Evolutionary conservation across 2,113 vertebrate species (phyloP), one percentile per base, ranked within the genome.

Genomic region (Zeus faber): DNA sequence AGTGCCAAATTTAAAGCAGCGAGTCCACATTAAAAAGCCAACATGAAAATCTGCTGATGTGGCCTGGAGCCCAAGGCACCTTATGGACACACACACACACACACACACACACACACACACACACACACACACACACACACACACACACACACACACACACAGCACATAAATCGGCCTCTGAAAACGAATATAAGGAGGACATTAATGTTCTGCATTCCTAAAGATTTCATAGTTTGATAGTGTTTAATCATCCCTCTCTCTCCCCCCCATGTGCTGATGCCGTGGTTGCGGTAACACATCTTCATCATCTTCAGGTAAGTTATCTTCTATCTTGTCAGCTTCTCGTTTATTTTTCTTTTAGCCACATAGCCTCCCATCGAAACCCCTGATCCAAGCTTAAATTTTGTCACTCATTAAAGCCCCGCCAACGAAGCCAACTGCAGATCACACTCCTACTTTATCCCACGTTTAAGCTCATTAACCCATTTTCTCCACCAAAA

Each of bases 281-380:
- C 40, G 7, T 26, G 43, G n/a, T 33, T 39, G 1, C 47, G 10
- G 17, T 50, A 48, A n/a, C n/a, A n/a, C n/a, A n/a, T n/a, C n/a
- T n/a, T n/a, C n/a, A n/a, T n/a, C 41, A 21, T 50, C 24, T 74
- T 43, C 62, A 85, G 82, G 80, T 80, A 76, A 82, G 77, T 79
- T 49, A 0, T 1, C 21, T 0, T 40, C 53, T 65, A 61, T 49
- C 21, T 52, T 23, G 43, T n/a, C n/a, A n/a, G n/a, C n/a, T n/a
- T n/a, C n/a, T n/a, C n/a, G n/a, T n/a, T n/a, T n/a, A n/a, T n/a
- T n/a, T n/a, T n/a, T n/a, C n/a, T n/a, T n/a, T n/a, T n/a, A n/a
- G n/a, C n/a, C n/a, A n/a, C n/a, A n/a, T n/a, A n/a, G n/a, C n/a
- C n/a, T n/a, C n/a, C n/a, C n/a, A n/a, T n/a, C n/a, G n/a, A n/a